Percentiles rank a stretch among this genome's conserved stretches.
Conservation (phyloP, 2,797 vertebrate genomes). For the Potorous gilbertii region DNA sequence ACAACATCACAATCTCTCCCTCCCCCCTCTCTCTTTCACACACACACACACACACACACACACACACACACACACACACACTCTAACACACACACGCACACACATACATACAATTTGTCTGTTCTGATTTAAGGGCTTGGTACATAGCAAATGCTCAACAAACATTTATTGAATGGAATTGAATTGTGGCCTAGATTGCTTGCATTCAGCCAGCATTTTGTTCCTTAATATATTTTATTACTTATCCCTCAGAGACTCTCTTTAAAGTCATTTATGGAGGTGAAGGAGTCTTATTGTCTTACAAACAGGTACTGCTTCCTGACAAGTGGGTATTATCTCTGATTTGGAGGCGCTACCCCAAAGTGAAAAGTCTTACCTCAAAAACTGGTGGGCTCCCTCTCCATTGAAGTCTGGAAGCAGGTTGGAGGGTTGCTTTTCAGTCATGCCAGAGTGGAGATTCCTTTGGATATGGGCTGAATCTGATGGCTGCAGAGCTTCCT, state of each 20-base stretch:
- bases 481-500: not conserved
- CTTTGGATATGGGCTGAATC: not conserved
- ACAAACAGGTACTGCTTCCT: not conserved
- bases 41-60: too few species aligned
- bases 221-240: not conserved
- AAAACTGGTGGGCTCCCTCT: not conserved
- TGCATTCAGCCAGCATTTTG: not conserved
- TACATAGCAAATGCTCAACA: not conserved
- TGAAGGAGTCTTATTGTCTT: not conserved
- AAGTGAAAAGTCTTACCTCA: not conserved
- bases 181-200: not conserved
- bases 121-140: not conserved
- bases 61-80: too few species aligned
- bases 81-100: too few species aligned
- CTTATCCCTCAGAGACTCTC: not conserved
- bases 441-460: not conserved
- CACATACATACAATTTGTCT: not conserved
- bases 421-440: not conserved
- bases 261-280: not conserved
- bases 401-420: not conserved
- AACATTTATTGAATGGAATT: not conserved
- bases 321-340: not conserved
- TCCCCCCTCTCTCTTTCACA: too few species aligned
- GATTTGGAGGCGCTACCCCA: not conserved
- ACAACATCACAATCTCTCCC: not conserved